Percentiles rank a stretch among this genome's conserved stretches.
phyloP scores from a whole-genome alignment of 2,888 invertebrate genomes.

The Dynastes grantii region DNA sequence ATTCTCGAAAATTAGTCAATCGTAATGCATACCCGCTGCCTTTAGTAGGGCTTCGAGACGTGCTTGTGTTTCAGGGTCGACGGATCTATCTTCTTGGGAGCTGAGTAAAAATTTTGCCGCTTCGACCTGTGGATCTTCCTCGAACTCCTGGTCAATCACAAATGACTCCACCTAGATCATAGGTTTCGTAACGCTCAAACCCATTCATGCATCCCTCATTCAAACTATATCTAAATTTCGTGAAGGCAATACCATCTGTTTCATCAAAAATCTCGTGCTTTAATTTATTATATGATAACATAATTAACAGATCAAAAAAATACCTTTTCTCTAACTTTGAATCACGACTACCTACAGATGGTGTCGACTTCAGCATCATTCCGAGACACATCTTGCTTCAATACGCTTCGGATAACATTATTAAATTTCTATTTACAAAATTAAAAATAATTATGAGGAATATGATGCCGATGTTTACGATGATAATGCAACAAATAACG shows the following conservation, averaged over 20 bases:
- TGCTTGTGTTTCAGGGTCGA: constrained; percentile 91
- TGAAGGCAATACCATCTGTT: too few relatives aligned
- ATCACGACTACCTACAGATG: not conserved
- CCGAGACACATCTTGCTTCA: constrained; percentile 26
- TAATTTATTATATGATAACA: too few relatives aligned
- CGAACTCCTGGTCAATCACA: constrained; percentile 79
- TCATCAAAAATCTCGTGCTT: too few relatives aligned
- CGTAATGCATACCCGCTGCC: constrained; percentile 81
- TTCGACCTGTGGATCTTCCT: constrained; percentile 77
- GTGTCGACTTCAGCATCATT: not conserved
- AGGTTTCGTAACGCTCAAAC: constrained; percentile 52
- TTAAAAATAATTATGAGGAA: not conserved
- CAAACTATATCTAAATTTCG: constrained; percentile 40
- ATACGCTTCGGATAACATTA: not conserved
- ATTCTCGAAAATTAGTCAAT: too few relatives aligned
- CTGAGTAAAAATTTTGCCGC: constrained; percentile 78
- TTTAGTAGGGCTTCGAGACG: constrained; percentile 94
- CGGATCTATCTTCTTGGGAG: constrained; percentile 76
- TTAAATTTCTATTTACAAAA: not conserved
- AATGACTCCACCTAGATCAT: constrained; percentile 80
- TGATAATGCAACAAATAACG: constrained; percentile 5
- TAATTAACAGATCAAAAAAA: too few relatives aligned
- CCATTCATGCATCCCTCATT: constrained; percentile 50
- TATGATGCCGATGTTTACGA: not conserved
- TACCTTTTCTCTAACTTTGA: too few relatives aligned